These are phyloP conservation scores for Mactromeris polynyma DNA, from an alignment of 2,888 invertebrate species.

Conservation along the genomic window DNA sequence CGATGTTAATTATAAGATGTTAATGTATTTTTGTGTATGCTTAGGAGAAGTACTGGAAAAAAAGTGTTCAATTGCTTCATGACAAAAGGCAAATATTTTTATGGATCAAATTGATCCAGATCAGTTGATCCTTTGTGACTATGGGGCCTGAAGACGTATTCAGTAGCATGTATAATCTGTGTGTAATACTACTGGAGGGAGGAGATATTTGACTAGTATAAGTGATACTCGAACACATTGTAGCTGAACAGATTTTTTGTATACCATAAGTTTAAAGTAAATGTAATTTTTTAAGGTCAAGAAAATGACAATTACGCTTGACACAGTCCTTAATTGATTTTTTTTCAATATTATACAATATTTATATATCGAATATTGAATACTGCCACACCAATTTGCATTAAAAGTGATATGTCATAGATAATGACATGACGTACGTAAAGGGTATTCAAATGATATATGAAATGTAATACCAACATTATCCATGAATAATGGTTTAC, in stretches of 20 bases:
- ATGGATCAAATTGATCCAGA: no score
- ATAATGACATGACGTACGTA: background rate
- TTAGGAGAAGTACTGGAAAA: no score
- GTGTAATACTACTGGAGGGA: no score
- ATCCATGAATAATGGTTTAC: background rate
- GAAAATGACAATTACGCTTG: background rate
- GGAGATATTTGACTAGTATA: no score
- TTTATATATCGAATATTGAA: background rate
- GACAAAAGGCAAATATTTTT: no score
- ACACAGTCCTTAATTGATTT: background rate
- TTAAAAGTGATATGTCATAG: background rate
- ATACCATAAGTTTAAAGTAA: background rate
- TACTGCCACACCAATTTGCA: background rate
- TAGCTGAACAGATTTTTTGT: background rate
- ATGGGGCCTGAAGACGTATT: no score
- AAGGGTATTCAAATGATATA: background rate
- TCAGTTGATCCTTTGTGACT: no score
- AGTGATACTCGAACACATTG: no score
- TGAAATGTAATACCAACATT: background rate
- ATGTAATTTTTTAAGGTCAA: background rate
- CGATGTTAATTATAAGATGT: no score
- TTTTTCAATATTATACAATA: background rate
- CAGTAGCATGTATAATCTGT: no score
- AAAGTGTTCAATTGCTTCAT: no score
- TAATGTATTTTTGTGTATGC: no score